Evolutionary conservation across 2,888 invertebrate species (phyloP).

Genomic region (Trachelus iudaicus): DNA sequence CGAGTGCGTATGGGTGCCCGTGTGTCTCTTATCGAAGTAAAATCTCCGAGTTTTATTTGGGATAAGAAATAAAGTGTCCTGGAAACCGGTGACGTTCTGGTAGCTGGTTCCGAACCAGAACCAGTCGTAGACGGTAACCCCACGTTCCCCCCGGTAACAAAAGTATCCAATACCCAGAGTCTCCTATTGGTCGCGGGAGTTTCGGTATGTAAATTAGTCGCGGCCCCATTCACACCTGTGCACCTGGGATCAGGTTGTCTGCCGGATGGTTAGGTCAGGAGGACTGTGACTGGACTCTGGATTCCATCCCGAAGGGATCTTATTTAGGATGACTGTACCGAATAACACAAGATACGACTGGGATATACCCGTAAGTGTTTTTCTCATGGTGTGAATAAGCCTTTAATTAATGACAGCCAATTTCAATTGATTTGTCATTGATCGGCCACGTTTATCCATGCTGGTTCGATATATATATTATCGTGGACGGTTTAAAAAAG

Average conservation of each 20-base stretch:
- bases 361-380: neutral
- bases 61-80: neutral
- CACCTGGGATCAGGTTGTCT: constrained; percentile 39
- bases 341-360: neutral
- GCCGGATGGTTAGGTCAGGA: neutral
- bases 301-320: neutral
- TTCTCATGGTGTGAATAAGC: neutral
- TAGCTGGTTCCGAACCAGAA: neutral
- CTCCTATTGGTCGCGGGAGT: constrained; percentile 7
- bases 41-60: neutral
- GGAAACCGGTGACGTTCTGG: neutral
- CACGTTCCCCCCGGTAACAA: neutral
- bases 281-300: neutral
- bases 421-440: neutral
- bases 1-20: neutral
- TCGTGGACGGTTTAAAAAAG: neutral
- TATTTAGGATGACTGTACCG: neutral
- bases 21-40: neutral
- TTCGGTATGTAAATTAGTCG: constrained; percentile 56
- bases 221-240: constrained; percentile 50
- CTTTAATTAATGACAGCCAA: neutral
- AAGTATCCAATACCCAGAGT: neutral
- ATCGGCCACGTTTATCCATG: neutral
- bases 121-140: neutral
- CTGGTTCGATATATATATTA: neutral